Percentiles rank a stretch among this genome's conserved stretches.
Conservation (phyloP, 2,888 invertebrate species). For the Agrilus cyanescens region DNA sequence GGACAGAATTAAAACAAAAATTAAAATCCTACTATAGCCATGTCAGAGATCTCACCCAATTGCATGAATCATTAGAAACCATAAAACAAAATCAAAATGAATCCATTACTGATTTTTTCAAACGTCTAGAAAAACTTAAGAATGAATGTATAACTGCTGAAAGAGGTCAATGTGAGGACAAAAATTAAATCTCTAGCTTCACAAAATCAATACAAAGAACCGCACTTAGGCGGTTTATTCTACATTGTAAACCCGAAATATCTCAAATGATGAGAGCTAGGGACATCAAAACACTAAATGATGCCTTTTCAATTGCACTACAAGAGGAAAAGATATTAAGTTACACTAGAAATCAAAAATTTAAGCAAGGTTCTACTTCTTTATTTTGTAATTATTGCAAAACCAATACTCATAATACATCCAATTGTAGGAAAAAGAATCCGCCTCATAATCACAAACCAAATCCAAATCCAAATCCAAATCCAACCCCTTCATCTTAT, state of each 20-base stretch:
- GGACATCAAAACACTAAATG: constrained; percentile 7
- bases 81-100: constrained; percentile 9
- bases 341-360: constrained; percentile 4
- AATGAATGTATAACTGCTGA: constrained; percentile 10
- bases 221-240: constrained; percentile 9
- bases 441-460: neutral
- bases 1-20: constrained; percentile 3
- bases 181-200: constrained; percentile 1
- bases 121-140: constrained; percentile 12
- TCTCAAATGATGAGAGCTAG: constrained; percentile 10
- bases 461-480: neutral
- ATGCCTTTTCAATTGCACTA: constrained; percentile 9
- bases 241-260: constrained; percentile 8
- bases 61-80: constrained; percentile 11
- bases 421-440: constrained; percentile 3
- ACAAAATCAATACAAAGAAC: constrained; percentile 7
- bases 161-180: neutral
- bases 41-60: constrained; percentile 6
- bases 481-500: neutral
- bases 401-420: constrained; percentile 4
- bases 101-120: constrained; percentile 10
- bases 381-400: constrained; percentile 4
- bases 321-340: constrained; percentile 8
- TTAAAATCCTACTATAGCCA: constrained; percentile 9
- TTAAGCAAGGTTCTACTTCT: neutral